Evolutionary conservation across 2,888 invertebrate genomes (phyloP), one percentile per base, ranked within the genome.

Genomic region (Notocelia uddmanniana): DNA sequence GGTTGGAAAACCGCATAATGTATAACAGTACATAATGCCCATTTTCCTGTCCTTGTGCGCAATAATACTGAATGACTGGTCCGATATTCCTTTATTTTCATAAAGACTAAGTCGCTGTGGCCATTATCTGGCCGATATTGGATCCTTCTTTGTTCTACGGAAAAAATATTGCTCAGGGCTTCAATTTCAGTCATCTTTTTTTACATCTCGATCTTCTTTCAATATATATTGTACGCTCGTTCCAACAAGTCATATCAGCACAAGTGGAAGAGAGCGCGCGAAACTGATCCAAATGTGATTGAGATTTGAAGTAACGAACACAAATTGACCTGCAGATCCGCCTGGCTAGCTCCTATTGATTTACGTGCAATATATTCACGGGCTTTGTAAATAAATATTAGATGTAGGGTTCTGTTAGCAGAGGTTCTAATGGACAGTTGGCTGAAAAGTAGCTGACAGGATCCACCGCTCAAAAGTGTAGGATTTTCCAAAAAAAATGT

Each of bases 71-170:
- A 72, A 73, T 69, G 69, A 64, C 74, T 68, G 71, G 59, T 63
- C 62, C 62, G 68, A 68, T 62, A 60, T 62, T 21, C 64, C 63
- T 23, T 48, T 74, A 73, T 74, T 74, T 69, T 62, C 66, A 59
- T 73, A 76, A 76, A 74, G 73, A 62, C 71, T 72, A 71, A 73
- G 73, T 76, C 73, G 62, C 55, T 63, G 52, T 21, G 52, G 63
- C 74, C 74, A 76, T 76, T 75, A 76, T 69, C 58, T 60, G 67
- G 15, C 50, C 74, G 75, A 74, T 76, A 76, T 76, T 74, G 74
- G 75, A 74, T 75, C 68, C 69, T 52, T 68, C 75, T 74, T 75
- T 75, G 74, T 76, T 75, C 74, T 64, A 68, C 69, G 48, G 26
- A 45, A 62, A 50, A 68, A n/a, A 68, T 55, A 68, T 68, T 72